Evolutionary conservation across 2,888 invertebrate species (phyloP).

Genomic region (Rhimphoctona megacephalus): DNA sequence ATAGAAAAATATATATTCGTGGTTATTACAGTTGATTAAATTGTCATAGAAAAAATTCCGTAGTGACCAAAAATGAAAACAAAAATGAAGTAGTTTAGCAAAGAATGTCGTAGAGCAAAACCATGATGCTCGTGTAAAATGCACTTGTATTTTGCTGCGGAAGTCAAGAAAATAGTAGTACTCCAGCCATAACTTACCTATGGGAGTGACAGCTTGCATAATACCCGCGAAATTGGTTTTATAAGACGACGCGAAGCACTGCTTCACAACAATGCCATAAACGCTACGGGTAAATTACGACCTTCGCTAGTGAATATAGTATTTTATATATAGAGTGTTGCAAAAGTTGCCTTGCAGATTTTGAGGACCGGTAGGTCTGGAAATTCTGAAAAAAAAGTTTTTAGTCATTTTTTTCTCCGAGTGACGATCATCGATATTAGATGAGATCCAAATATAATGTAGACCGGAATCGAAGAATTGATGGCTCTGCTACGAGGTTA

Average conservation of each 20-base stretch:
- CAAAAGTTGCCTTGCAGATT: background rate
- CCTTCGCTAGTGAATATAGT: slow-evolving; percentile 69
- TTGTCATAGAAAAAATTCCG: background rate
- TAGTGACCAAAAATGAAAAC: background rate
- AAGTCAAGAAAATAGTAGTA: slow-evolving; percentile 75
- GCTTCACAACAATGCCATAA: slow-evolving; percentile 83
- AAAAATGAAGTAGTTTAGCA: background rate
- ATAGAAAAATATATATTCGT: background rate
- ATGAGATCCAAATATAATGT: background rate
- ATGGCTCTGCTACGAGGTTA: slow-evolving; percentile 40
- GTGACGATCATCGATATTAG: background rate
- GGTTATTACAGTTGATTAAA: background rate
- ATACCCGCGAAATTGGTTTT: slow-evolving; percentile 84
- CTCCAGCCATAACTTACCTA: slow-evolving; percentile 82
- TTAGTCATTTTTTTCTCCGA: background rate
- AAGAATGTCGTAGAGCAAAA: background rate
- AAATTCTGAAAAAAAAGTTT: background rate
- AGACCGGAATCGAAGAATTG: slow-evolving; percentile 54
- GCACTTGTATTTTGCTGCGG: background rate
- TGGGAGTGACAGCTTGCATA: slow-evolving; percentile 84
- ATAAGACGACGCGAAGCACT: slow-evolving; percentile 82
- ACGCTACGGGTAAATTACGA: slow-evolving; percentile 82
- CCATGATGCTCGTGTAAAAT: background rate
- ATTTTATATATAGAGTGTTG: slow-evolving; percentile 30
- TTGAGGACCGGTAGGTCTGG: background rate